Evolutionary conservation across 2,888 invertebrate species (phyloP), one percentile per base, ranked within the genome.

Genomic region (Portevinia maculata): DNA sequence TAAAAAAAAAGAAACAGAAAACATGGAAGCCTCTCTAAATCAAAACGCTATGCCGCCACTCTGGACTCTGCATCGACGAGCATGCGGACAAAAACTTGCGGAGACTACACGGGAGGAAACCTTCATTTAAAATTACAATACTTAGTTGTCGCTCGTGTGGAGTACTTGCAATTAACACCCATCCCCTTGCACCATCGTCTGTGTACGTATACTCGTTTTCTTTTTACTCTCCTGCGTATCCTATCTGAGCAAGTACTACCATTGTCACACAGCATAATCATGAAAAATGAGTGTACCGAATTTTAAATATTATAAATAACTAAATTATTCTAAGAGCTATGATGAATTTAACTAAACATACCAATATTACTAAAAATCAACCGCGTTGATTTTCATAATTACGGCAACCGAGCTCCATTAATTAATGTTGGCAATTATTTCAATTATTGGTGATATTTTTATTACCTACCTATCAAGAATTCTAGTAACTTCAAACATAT

Each of bases 81-180:
- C 48, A 62, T 44, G n/a, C 55, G 53, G 44, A 50, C 34, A 41
- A 39, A 73, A 50, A 34, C 24, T 50, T 30, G 28, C 11, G 13
- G 34, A n/a, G 13, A 30, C 9, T 24, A 30, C 17, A 41, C 24
- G 11, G 28, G 34, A 41, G 52, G 15, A 64, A 69, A 34, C 75
- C 59, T 70, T 48, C 46, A 44, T 53, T 28, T 5, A n/a, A 28
- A 62, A 55, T 44, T 50, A 48, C 62, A 34, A 37, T 62, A 69
- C 59, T 75, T 17, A 41, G 41, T 48, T 75, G 52, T 15, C 57
- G 48, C 50, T 41, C 55, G 62, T 75, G 70, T 59, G 28, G 69
- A 75, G 75, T 65, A 65, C 78, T 78, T 78, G 76, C 81, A 83
- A 83, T 83, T 83, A 83, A 83, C 65, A 60, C 81, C 67, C 81